Conservation (phyloP, 1,140 invertebrate species). For the Dermatophagoides farinae region DNA sequence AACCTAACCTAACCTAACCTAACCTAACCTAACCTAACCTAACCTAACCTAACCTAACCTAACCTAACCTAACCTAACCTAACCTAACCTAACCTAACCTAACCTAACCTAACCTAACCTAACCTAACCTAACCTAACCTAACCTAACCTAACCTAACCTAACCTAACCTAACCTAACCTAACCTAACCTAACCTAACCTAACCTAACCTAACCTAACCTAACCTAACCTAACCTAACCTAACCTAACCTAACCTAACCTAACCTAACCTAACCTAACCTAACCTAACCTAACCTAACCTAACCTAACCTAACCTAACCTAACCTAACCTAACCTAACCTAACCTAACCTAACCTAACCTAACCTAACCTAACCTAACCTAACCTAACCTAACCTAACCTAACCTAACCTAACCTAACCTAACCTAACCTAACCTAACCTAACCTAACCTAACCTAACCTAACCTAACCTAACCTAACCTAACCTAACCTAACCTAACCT, state of each 20-base stretch:
- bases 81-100: slow-evolving; percentile 21
- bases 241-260: slow-evolving; percentile 17
- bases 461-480: slow-evolving; percentile 10
- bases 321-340: slow-evolving; percentile 21
- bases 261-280: no score
- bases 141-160: slow-evolving; percentile 22
- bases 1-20: slow-evolving; percentile 15
- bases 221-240: slow-evolving; percentile 4
- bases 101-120: slow-evolving; percentile 24
- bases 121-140: slow-evolving; percentile 25
- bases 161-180: slow-evolving; percentile 18
- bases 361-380: slow-evolving; percentile 20
- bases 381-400: slow-evolving; percentile 20
- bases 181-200: slow-evolving; percentile 18
- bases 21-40: slow-evolving; percentile 15
- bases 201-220: slow-evolving; percentile 15
- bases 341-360: slow-evolving; percentile 20
- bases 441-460: slow-evolving; percentile 15
- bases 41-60: slow-evolving; percentile 18
- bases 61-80: slow-evolving; percentile 18
- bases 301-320: slow-evolving; percentile 20
- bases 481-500: slow-evolving; percentile 12
- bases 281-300: no score
- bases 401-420: slow-evolving; percentile 20
- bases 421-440: slow-evolving; percentile 15